Conservation (phyloP, 1,140 invertebrate species). For the Adelges cooleyi region DNA sequence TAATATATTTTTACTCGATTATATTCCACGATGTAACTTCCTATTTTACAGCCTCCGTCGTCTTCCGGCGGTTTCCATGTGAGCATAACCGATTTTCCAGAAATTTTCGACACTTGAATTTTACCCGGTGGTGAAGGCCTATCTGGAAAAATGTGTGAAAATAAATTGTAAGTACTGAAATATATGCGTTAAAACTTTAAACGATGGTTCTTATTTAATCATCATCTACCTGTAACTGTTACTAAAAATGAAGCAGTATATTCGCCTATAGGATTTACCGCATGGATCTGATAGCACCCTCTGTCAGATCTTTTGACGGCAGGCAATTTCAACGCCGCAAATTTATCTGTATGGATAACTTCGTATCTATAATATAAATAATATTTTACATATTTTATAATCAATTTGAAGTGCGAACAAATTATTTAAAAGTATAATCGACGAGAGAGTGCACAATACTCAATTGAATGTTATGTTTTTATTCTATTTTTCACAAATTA, state of each 20-base stretch:
- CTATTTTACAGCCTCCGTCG: conserved; percentile 85
- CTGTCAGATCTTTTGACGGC: conserved; percentile 61
- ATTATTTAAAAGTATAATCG: too few species aligned
- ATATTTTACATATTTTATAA: not conserved
- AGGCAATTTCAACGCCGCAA: conserved; percentile 57
- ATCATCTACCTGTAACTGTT: conserved; percentile 60
- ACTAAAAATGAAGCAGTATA: conserved; percentile 68
- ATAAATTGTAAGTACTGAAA: too few species aligned
- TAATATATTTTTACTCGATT: conserved; percentile 52
- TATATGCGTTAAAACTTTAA: too few species aligned
- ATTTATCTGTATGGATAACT: conserved; percentile 55
- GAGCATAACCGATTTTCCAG: conserved; percentile 68
- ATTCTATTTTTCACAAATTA: too few species aligned
- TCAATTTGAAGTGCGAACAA: too few species aligned
- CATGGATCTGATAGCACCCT: conserved; percentile 73
- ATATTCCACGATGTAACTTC: conserved; percentile 86
- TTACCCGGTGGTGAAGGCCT: conserved; percentile 73
- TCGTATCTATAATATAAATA: conserved; percentile 43
- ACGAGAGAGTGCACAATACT: too few species aligned
- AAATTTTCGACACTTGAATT: conserved; percentile 59
- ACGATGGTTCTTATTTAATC: too few species aligned
- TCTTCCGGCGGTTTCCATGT: conserved; percentile 81
- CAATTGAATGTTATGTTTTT: too few species aligned
- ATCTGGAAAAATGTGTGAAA: conserved; percentile 41
- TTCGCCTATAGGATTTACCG: conserved; percentile 69